Evolutionary conservation across 2,797 vertebrate genomes (phyloP).

Genomic region (Girardinus metallicus): DNA sequence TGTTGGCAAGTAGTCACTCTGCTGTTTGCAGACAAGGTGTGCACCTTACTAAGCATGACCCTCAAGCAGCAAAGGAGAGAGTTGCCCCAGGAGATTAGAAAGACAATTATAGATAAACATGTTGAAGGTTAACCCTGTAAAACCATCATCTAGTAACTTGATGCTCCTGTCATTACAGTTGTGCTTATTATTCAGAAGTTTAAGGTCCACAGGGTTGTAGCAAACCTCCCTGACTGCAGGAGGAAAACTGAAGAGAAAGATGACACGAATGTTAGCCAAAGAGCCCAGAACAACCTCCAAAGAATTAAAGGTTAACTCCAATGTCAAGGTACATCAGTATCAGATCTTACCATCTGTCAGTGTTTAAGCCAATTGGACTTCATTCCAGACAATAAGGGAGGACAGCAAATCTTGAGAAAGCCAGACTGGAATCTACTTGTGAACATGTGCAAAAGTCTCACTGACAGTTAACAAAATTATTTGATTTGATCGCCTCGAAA

Average conservation of each 20-base stretch:
- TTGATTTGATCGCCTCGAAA: not conserved
- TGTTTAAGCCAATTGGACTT: too few species aligned
- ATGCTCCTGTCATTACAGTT: not conserved
- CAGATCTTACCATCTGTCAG: not conserved
- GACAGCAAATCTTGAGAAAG: not conserved
- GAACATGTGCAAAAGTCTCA: not conserved
- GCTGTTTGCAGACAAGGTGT: not conserved
- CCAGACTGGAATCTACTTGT: not conserved
- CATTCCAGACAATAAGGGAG: not conserved
- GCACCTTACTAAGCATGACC: not conserved
- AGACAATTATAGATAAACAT: not conserved
- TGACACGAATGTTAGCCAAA: too few species aligned
- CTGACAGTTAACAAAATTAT: not conserved
- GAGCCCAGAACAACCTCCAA: not conserved
- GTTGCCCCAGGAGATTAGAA: not conserved
- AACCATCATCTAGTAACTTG: not conserved
- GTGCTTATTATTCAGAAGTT: not conserved
- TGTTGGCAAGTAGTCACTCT: not conserved
- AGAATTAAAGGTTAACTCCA: not conserved
- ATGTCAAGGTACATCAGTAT: not conserved
- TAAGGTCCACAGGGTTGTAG: not conserved
- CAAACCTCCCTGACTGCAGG: not conserved
- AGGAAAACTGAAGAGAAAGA: not conserved
- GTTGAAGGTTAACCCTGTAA: not conserved
- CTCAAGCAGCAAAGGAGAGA: not conserved